Base-by-base conservation (phyloP, 2,888 invertebrate species). In the Malacosoma neustria region DNA sequence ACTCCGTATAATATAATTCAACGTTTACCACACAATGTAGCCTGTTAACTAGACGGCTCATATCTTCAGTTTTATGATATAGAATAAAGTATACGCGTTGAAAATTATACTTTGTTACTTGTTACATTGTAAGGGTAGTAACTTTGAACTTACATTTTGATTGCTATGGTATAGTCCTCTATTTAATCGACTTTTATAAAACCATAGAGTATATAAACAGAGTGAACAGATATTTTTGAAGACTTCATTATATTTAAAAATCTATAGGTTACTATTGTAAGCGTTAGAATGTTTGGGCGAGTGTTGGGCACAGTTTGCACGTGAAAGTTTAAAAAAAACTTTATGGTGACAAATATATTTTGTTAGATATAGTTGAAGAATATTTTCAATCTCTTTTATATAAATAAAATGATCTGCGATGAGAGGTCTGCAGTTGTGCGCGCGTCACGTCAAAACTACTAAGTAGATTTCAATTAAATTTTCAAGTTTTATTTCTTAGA, bases 11-110 rank as follows among this genome's bases (percentile, higher is more conserved):
- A 22, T 22, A 9, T 22, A 7, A 22, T 2, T 22, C 22, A 22
- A 22, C 22, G 22, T 22, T 22, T 22, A 7, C 2, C 22, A 22
- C 22, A 22, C 22, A 22, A 22, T 22, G 22, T 22, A 22, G 22
- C 22, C 9, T 5, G 22, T 22, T 22, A 22, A 22, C 22, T 22
- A 34, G 34, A 38, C 29, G 32, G 34, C 34, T 34, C 34, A 34
- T 38, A 38, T 38, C 34, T 31, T 38, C 34, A 12, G 31, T 38
- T 64, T 64, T 61, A 63, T 45, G 45, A 39, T 47, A 34, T 33
- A 40, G 50, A 54, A 60, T 61, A 61, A 57, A 61, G 56, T 46
- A 49, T 47, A 47, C 38, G 35, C 46, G 41, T 43, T 48, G 42
- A 48, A 51, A 61, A 51, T 55, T 52, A 55, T 55, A 46, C 52